Evolutionary conservation across 1,140 invertebrate species (phyloP).

Genomic region (Drosophila pseudoobscura): DNA sequence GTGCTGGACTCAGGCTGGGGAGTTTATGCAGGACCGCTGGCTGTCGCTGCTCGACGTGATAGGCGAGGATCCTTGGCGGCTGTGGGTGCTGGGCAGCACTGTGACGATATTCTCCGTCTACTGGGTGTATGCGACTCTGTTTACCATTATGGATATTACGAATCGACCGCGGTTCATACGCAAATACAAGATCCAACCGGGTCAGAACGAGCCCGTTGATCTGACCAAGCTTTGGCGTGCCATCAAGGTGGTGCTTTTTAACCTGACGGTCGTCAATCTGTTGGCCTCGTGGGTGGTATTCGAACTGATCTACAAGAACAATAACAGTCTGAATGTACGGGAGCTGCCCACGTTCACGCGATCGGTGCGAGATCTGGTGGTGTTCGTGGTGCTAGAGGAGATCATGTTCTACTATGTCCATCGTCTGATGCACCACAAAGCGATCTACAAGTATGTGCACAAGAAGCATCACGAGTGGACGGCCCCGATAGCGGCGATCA

Average conservation of each 20-base stretch:
- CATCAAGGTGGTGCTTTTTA: conserved; percentile 89
- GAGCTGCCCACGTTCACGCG: conserved; percentile 91
- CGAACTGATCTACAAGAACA: conserved; percentile 85
- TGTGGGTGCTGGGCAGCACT: conserved; percentile 87
- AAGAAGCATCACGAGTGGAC: conserved; percentile 94
- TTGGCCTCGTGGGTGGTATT: conserved; percentile 86
- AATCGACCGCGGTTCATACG: conserved; percentile 87
- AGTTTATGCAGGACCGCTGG: conserved; percentile 55
- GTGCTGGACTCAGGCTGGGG: conserved; percentile 50
- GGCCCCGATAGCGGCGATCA: conserved; percentile 90
- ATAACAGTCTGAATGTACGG: conserved; percentile 83
- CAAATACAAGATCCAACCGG: conserved; percentile 92
- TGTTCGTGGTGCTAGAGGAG: conserved; percentile 91
- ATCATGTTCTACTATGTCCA: conserved; percentile 94
- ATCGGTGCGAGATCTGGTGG: conserved; percentile 88
- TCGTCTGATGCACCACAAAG: conserved; percentile 89
- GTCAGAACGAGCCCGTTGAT: conserved; percentile 90
- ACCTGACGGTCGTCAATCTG: conserved; percentile 90
- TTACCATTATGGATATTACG: conserved; percentile 89
- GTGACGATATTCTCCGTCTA: conserved; percentile 87
- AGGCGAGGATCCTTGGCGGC: conserved; percentile 85
- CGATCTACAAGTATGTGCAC: conserved; percentile 92
- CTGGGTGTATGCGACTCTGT: conserved; percentile 89
- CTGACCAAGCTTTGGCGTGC: conserved; percentile 82
- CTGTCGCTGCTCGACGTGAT: conserved; percentile 44